Percentiles rank a stretch among this genome's conserved stretches.
These are phyloP conservation scores for Mantis religiosa DNA, from an alignment of 2,888 invertebrate species.

Conservation along the genomic window DNA sequence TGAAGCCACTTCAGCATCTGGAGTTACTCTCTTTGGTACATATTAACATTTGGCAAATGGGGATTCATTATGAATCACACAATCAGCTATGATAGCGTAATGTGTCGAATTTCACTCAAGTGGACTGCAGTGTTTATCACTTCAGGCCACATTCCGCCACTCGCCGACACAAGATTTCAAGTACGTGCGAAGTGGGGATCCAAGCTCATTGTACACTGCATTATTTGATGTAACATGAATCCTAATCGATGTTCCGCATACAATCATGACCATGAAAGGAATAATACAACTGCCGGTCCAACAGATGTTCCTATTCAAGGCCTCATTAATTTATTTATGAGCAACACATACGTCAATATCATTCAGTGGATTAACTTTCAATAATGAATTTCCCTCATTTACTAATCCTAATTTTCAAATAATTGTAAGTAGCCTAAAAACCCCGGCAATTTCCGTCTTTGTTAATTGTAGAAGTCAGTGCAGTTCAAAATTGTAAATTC, in stretches of 20 bases:
- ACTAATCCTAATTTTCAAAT: too few relatives aligned
- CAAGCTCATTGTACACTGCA: not conserved
- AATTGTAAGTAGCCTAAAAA: too few relatives aligned
- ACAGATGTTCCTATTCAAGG: not conserved
- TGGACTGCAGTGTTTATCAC: not conserved
- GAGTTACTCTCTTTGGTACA: not conserved
- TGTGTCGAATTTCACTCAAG: not conserved
- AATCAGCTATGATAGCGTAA: not conserved
- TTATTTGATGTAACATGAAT: not conserved
- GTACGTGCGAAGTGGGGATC: not conserved
- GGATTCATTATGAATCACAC: not conserved
- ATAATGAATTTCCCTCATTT: too few relatives aligned
- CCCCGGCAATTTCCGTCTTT: too few relatives aligned
- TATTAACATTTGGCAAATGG: not conserved
- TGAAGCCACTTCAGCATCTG: not conserved
- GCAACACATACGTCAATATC: too few relatives aligned
- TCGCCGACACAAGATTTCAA: not conserved
- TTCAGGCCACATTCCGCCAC: not conserved
- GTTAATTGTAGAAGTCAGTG: too few relatives aligned
- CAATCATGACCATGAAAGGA: not conserved
- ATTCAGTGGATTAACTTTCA: too few relatives aligned
- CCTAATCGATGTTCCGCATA: not conserved
- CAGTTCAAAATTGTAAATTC: too few relatives aligned
- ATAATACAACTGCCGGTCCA: not conserved
- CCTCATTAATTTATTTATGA: not conserved